phyloP scores from a whole-genome alignment of 2,888 invertebrate species.

The Aelia acuminata region DNA sequence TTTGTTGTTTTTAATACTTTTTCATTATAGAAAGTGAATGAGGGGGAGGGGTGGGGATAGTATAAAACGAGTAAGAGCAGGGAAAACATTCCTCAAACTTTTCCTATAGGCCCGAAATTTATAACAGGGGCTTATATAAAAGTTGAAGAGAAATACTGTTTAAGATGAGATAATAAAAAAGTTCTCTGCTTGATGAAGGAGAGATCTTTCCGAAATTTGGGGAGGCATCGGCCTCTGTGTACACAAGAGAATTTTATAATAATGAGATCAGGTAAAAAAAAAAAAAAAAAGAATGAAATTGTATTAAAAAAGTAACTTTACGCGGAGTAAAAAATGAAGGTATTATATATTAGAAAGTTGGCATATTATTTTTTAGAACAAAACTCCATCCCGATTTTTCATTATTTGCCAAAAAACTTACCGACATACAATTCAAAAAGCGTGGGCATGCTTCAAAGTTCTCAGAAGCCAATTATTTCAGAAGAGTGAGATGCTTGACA shows the following conservation, averaged over 20 bases:
- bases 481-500: conserved; percentile 40
- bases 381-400: no score
- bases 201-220: not conserved
- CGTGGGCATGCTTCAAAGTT: not conserved
- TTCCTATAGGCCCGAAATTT: conserved; percentile 43
- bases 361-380: no score
- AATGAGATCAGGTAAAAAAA: conserved; percentile 14
- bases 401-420: not conserved
- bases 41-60: no score
- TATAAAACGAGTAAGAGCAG: conserved; percentile 25
- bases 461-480: conserved; percentile 48
- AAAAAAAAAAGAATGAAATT: not conserved
- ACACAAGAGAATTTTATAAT: conserved; percentile 17
- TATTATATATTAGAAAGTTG: no score
- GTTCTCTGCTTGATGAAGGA: conserved; percentile 15
- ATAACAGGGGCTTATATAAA: conserved; percentile 10
- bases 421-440: conserved; percentile 5
- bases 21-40: conserved; percentile 35
- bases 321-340: no score
- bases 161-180: conserved; percentile 47
- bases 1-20: conserved; percentile 8
- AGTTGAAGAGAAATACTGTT: conserved; percentile 48
- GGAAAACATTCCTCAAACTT: conserved; percentile 46
- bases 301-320: not conserved
- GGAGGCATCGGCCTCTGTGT: not conserved